Percentiles rank a stretch among this genome's conserved stretches.
phyloP scores from a whole-genome alignment of 2,888 invertebrate genomes.

The Ochropleura leucogaster region DNA sequence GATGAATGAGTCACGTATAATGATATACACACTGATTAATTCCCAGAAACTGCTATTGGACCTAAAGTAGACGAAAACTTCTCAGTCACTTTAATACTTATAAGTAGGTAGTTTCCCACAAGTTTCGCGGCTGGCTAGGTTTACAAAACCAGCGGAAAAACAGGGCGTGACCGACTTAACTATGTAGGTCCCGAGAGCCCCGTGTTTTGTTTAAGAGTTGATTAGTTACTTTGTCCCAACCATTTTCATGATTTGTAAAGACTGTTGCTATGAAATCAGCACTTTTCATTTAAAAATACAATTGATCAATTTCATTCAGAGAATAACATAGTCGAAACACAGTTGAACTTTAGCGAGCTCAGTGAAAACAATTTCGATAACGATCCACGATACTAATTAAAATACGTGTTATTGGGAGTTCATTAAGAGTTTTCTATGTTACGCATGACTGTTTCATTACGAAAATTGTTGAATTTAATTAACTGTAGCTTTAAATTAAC shows the following conservation, averaged over 20 bases:
- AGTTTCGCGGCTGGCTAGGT: conserved; percentile 30
- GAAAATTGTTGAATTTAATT: conserved; percentile 52
- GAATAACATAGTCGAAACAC: conserved; percentile 19
- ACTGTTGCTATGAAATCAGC: conserved; percentile 14
- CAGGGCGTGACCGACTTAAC: conserved; percentile 49
- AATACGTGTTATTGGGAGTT: conserved; percentile 39
- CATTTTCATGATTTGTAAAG: conserved; percentile 13
- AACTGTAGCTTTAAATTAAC: conserved; percentile 53
- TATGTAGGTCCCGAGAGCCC: conserved; percentile 22
- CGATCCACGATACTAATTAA: conserved; percentile 55
- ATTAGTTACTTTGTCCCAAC: conserved; percentile 25
- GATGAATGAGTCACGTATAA: no score
- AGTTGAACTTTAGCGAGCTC: conserved; percentile 33
- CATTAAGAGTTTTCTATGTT: conserved; percentile 40
- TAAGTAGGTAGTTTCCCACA: conserved; percentile 14
- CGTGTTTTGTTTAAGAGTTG: conserved; percentile 31
- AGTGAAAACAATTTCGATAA: conserved; percentile 48
- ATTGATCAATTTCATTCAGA: conserved; percentile 9
- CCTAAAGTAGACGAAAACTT: background rate
- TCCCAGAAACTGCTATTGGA: background rate
- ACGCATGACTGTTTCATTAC: conserved; percentile 42
- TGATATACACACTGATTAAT: background rate
- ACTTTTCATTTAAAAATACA: conserved; percentile 29
- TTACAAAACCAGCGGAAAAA: conserved; percentile 46
- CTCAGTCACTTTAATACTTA: background rate